These are phyloP conservation scores for Oreochromis grahami DNA, from an alignment of 2,797 vertebrate genomes.

Conservation along the genomic window DNA sequence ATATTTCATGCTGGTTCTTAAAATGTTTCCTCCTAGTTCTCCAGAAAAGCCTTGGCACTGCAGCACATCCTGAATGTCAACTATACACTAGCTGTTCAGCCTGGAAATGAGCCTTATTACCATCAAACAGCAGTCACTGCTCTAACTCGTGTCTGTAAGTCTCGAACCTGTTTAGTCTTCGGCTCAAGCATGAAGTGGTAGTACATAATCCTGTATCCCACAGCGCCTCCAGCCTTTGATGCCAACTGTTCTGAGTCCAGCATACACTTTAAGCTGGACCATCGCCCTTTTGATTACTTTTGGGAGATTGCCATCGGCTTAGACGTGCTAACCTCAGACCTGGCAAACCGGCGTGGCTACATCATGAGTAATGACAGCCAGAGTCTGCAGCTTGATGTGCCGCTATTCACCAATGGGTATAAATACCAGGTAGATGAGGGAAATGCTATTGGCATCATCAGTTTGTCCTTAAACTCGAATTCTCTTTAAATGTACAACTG, in stretches of 20 bases:
- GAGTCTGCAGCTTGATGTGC: slow-evolving; percentile 68
- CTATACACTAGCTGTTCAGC: slow-evolving; percentile 67
- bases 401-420: slow-evolving; percentile 72
- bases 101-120: slow-evolving; percentile 51
- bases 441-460: rapidly evolving
- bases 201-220: rapidly evolving
- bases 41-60: slow-evolving; percentile 52
- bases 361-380: slow-evolving; percentile 59
- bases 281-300: slow-evolving; percentile 49
- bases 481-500: background rate
- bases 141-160: slow-evolving; percentile 72
- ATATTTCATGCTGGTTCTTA: background rate
- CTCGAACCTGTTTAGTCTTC: background rate
- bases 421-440: slow-evolving; percentile 16
- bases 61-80: slow-evolving; percentile 69
- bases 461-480: background rate
- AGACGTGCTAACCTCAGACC: slow-evolving; percentile 51
- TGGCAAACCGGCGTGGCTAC: slow-evolving; percentile 63
- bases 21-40: slow-evolving; percentile 36
- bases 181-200: rapidly evolving
- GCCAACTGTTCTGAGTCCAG: slow-evolving; percentile 34
- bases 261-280: slow-evolving; percentile 53
- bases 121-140: slow-evolving; percentile 48
- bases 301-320: slow-evolving; percentile 71
- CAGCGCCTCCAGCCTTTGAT: slow-evolving; percentile 47